Evolutionary conservation across 2,113 vertebrate species (phyloP).

Genomic region (Crypturellus undulatus): DNA sequence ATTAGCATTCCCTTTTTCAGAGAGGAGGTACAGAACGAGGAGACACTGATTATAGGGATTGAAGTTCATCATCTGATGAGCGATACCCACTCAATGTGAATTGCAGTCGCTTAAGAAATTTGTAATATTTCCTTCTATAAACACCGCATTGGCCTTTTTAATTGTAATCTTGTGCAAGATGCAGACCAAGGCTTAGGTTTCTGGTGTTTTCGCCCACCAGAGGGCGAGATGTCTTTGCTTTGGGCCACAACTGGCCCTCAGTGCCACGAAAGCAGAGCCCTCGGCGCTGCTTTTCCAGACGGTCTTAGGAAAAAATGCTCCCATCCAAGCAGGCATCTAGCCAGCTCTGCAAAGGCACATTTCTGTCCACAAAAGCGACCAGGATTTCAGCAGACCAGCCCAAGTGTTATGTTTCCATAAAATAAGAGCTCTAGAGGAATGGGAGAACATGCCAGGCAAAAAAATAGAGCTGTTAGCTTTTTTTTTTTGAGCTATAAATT

Average conservation of each 20-base stretch:
- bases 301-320: background rate
- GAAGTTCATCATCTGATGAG: background rate
- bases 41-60: background rate
- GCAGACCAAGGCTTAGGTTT: background rate
- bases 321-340: background rate
- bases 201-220: conserved; percentile 24
- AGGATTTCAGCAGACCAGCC: background rate
- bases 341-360: background rate
- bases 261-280: background rate
- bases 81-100: background rate
- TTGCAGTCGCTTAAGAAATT: background rate
- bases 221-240: conserved; percentile 46
- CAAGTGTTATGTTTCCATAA: background rate
- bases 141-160: background rate
- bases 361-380: background rate
- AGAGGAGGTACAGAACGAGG: background rate
- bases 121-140: background rate
- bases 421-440: background rate
- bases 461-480: background rate
- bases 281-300: background rate
- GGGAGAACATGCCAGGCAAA: background rate
- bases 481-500: background rate
- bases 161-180: background rate
- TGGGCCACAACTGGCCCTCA: background rate
- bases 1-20: background rate